Evolutionary conservation across 2,888 invertebrate genomes (phyloP).

Genomic region (Diplazon laetatorius): DNA sequence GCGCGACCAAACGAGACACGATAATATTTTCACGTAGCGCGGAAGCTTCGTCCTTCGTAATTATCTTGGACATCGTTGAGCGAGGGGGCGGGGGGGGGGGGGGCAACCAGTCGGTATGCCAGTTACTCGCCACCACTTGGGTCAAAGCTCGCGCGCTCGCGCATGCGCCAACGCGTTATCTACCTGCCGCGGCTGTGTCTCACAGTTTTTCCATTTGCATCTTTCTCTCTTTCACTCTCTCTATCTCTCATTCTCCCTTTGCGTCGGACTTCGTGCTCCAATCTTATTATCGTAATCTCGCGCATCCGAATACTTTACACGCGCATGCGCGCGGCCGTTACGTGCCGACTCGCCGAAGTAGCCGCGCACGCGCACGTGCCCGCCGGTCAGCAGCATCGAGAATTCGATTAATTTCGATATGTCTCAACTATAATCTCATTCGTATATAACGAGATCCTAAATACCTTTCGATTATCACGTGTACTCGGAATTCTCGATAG

Average conservation of each 20-base stretch:
- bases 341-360: conserved; percentile 24
- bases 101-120: conserved; percentile 42
- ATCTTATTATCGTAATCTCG: conserved; percentile 64
- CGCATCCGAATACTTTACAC: conserved; percentile 62
- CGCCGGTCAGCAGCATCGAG: conserved; percentile 5
- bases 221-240: neutral
- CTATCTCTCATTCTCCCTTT: neutral
- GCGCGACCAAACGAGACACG: conserved; percentile 39
- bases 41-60: conserved; percentile 68
- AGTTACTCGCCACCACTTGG: conserved; percentile 19
- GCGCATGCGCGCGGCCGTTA: conserved; percentile 44
- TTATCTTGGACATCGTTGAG: conserved; percentile 65
- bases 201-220: conserved; percentile 11
- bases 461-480: neutral
- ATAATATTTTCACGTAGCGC: conserved; percentile 69
- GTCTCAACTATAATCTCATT: conserved; percentile 18
- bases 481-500: neutral
- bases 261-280: conserved; percentile 30
- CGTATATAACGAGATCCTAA: conserved; percentile 6
- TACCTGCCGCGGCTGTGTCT: conserved; percentile 12
- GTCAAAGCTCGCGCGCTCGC: conserved; percentile 20
- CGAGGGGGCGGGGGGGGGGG: conserved; percentile 17
- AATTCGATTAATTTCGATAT: conserved; percentile 16
- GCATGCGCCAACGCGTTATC: conserved; percentile 20
- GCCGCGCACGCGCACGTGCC: conserved; percentile 22